Percentiles rank a stretch among this genome's conserved stretches.
Conservation (phyloP, 2,113 vertebrate genomes). For the Alouatta palliata region DNA sequence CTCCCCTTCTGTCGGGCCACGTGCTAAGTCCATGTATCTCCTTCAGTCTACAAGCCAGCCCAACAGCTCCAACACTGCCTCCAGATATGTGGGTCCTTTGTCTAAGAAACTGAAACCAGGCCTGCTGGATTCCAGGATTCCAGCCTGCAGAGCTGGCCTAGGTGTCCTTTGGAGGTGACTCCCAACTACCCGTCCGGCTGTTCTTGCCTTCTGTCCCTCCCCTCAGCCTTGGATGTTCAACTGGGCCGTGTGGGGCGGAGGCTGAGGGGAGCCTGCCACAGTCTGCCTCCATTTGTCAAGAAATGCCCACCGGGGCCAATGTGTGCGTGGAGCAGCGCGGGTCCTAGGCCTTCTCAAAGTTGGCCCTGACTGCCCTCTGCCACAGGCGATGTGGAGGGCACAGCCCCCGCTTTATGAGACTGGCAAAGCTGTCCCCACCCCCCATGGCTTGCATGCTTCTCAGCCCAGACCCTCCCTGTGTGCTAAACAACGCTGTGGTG, state of each 20-base stretch:
- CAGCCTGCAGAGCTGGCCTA: background rate
- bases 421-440: background rate
- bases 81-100: background rate
- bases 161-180: background rate
- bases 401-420: background rate
- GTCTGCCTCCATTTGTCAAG: background rate
- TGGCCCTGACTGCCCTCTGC: background rate
- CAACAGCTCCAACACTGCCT: no score
- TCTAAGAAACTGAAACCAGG: background rate
- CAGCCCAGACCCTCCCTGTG: background rate
- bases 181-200: background rate
- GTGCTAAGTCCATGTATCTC: background rate
- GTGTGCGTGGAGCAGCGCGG: accelerated
- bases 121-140: background rate
- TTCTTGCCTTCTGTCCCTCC: background rate
- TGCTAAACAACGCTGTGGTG: background rate
- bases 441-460: background rate
- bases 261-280: background rate
- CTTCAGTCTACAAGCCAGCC: background rate
- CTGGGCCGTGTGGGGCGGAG: background rate
- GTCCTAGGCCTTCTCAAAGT: background rate
- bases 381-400: no score
- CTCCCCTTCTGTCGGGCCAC: background rate
- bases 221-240: background rate
- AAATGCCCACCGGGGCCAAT: background rate